phyloP scores from a whole-genome alignment of 2,113 vertebrate genomes.

The Addax nasomaculatus region DNA sequence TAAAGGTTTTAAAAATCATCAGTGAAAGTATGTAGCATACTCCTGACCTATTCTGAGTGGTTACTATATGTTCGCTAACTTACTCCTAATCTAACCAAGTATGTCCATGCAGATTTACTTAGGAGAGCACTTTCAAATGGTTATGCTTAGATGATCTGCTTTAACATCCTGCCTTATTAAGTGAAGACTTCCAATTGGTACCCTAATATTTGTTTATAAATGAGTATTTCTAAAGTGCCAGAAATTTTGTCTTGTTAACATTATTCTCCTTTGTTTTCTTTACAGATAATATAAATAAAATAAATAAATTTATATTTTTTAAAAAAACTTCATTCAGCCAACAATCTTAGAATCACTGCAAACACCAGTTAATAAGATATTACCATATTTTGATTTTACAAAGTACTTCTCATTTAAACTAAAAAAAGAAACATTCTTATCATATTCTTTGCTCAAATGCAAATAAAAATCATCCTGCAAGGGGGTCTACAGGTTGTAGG shows the following conservation, averaged over 20 bases:
- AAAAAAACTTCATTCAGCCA: background rate
- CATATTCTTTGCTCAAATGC: slow-evolving; percentile 24
- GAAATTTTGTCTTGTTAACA: background rate
- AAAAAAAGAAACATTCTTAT: background rate
- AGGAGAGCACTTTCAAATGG: background rate
- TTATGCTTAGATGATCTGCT: background rate
- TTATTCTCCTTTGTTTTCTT: background rate
- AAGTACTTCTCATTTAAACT: slow-evolving; percentile 30
- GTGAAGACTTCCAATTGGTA: background rate
- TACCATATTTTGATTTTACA: slow-evolving; percentile 15
- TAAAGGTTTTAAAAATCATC: background rate
- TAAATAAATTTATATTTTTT: no score
- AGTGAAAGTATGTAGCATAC: background rate
- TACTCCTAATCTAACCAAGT: background rate
- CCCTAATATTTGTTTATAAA: slow-evolving; percentile 15
- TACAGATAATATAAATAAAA: background rate
- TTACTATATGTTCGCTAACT: background rate
- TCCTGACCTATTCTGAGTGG: background rate
- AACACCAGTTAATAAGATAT: background rate
- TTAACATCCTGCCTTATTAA: background rate
- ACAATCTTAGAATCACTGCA: background rate
- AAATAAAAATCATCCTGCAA: slow-evolving; percentile 42
- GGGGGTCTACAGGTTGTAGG: background rate
- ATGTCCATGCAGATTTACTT: background rate
- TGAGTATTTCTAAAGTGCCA: background rate